Evolutionary conservation across 2,888 invertebrate genomes (phyloP).

Genomic region (Amphimallon solstitiale): DNA sequence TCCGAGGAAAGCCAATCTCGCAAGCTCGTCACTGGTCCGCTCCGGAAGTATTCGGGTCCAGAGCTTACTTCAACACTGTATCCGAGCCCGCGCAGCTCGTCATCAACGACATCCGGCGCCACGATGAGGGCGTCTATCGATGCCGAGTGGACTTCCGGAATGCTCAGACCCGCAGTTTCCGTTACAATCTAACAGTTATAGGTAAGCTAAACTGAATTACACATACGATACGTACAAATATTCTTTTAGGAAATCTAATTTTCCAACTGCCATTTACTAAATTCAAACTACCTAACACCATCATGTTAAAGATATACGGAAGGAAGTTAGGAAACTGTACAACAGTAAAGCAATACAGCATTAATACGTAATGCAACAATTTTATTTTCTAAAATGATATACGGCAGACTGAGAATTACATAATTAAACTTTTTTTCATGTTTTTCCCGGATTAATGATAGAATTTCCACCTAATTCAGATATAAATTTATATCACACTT

Average conservation of each 20-base stretch:
- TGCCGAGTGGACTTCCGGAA: slow-evolving; percentile 91
- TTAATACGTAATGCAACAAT: no score
- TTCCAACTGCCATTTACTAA: slow-evolving; percentile 14
- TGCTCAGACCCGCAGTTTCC: slow-evolving; percentile 88
- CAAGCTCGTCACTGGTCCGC: slow-evolving; percentile 88
- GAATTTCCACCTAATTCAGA: no score
- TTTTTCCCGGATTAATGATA: no score
- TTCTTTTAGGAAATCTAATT: slow-evolving; percentile 27
- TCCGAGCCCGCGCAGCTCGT: slow-evolving; percentile 84
- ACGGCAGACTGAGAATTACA: no score
- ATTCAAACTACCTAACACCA: not conserved
- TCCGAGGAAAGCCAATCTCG: slow-evolving; percentile 81
- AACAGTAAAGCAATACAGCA: no score
- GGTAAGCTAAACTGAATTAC: slow-evolving; percentile 70
- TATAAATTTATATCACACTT: no score
- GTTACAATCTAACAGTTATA: slow-evolving; percentile 90
- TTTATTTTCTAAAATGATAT: no score
- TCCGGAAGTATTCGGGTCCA: slow-evolving; percentile 84
- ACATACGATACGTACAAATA: not conserved
- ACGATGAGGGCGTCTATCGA: slow-evolving; percentile 89
- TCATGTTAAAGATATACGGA: no score
- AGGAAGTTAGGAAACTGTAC: no score
- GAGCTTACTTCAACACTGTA: slow-evolving; percentile 84
- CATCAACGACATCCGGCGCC: slow-evolving; percentile 83
- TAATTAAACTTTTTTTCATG: no score